Evolutionary conservation across 1,140 invertebrate species (phyloP), one percentile per base, ranked within the genome.

Genomic region (Gryon sp.): DNA sequence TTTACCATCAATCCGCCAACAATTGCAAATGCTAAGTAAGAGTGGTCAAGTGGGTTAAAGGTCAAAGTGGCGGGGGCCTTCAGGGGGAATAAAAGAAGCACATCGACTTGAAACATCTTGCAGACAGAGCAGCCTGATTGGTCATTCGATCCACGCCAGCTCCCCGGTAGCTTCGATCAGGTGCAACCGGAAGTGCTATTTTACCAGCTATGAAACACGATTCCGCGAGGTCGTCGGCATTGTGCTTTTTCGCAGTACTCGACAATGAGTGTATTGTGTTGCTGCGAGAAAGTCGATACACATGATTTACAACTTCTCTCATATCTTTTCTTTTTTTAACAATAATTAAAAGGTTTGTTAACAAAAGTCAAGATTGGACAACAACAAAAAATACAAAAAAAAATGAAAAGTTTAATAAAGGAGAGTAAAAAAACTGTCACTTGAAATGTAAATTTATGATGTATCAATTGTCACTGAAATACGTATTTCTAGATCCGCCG

Each of bases 101-200:
- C 48, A 32, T 26, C 45, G 53, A 41, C 48, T 68, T 26, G 76
- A 24, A 81, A 83, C 83, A 83, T 83, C 81, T 84, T 83, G 83
- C 83, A 79, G 52, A 77, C 82, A n/a, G n/a, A 78, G 73, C 66
- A 50, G 46, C n/a, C 55, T 68, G 78, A 83, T 83, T 80, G 80
- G 81, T 83, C 81, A 83, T 68, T 66, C 62, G 81, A 84, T 82
- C 76, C 75, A 30, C 63, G 60, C 63, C 28, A 26, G 36, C 57
- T 55, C n/a, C 32, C 43, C 34, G 68, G 57, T 55, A 65, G 48
- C 38, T 60, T 70, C 72, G 77, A 72, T 78, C 81, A 75, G 76
- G 74, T 72, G 78, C 66, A 74, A 79, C 78, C 82, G 81, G 82
- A 84, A 84, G 72, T 70, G 45, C 45, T 69, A 53, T 55, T 81